Conservation (phyloP, 2,797 vertebrate species). For the Rhabdophis nuchalis region DNA sequence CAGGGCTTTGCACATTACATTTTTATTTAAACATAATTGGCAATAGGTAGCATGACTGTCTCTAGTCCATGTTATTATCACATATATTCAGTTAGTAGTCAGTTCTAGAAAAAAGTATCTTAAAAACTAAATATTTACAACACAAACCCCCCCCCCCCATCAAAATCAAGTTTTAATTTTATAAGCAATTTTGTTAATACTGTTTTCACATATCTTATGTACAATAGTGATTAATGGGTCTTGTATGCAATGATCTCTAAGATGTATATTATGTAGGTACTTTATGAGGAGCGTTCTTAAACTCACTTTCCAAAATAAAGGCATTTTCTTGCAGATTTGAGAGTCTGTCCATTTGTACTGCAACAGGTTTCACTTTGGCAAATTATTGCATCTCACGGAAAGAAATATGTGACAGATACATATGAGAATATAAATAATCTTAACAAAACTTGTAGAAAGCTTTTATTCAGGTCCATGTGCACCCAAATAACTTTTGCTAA, state of each 20-base stretch:
- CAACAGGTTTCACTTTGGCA: background rate
- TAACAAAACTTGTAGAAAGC: background rate
- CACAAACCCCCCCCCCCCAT: background rate
- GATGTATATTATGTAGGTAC: background rate
- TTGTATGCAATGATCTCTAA: background rate
- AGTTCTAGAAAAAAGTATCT: background rate
- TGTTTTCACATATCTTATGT: background rate
- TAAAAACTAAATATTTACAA: background rate
- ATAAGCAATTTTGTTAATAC: background rate
- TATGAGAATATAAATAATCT: background rate
- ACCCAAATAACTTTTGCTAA: background rate
- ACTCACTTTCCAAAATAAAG: background rate
- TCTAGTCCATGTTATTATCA: background rate
- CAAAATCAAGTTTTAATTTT: background rate
- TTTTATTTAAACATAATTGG: constrained; percentile 4
- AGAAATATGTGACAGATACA: background rate
- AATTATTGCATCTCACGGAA: background rate
- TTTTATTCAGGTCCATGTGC: background rate
- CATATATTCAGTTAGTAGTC: background rate
- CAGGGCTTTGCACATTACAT: background rate
- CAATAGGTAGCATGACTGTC: background rate
- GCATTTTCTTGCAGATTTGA: background rate
- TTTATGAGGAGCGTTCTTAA: background rate
- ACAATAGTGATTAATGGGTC: background rate
- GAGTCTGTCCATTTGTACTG: background rate